These are phyloP conservation scores for Rhynchotus rufescens DNA, from an alignment of 2,797 vertebrate species.

Conservation along the genomic window DNA sequence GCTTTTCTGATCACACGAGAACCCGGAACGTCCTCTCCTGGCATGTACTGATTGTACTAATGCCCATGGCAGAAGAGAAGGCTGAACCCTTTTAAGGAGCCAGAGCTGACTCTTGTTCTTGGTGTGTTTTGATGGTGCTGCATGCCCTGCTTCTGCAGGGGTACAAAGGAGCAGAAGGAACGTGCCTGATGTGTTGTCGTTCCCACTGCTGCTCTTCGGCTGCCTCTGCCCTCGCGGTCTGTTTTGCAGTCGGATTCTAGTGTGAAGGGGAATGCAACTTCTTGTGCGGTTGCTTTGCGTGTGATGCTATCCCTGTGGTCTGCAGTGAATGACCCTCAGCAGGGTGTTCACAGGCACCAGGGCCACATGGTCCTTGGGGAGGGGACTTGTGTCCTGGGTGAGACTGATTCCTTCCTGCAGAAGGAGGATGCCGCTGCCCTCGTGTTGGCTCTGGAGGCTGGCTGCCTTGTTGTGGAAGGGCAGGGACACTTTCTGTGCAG, in stretches of 20 bases:
- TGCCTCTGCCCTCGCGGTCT: no score
- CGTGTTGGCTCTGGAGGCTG: neutral
- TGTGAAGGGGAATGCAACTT: neutral
- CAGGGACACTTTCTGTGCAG: neutral
- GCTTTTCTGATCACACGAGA: neutral
- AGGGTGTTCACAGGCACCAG: neutral
- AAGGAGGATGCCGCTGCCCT: neutral
- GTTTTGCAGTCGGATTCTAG: neutral
- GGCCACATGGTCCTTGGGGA: neutral
- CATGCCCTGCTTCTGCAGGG: neutral
- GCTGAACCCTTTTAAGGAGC: neutral
- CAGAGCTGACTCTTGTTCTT: neutral
- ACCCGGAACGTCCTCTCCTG: neutral
- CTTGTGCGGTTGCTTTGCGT: neutral
- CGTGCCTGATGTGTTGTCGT: no score
- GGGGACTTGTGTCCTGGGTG: neutral
- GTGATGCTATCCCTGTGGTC: neutral
- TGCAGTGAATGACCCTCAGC: neutral
- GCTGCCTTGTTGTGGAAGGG: neutral
- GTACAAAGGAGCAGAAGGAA: neutral
- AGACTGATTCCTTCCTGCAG: neutral
- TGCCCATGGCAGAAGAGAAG: neutral
- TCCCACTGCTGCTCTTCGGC: neutral
- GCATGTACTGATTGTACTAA: rapidly evolving
- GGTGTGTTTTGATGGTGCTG: neutral